Evolutionary conservation across 1,140 invertebrate species (phyloP).

Genomic region (Diuraphis noxia): DNA sequence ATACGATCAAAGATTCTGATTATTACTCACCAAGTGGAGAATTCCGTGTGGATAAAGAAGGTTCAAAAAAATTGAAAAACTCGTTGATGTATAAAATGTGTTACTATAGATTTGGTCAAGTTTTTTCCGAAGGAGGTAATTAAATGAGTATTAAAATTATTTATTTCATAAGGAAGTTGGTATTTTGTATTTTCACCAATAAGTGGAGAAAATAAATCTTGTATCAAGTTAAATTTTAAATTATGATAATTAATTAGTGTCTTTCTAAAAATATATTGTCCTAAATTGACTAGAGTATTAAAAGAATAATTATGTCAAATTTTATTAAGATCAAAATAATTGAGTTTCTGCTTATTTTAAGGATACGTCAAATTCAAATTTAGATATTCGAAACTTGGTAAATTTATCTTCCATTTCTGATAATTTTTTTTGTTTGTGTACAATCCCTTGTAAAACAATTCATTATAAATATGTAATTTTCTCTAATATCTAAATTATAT

Average conservation of each 20-base stretch:
- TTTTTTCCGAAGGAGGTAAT: slow-evolving; percentile 91
- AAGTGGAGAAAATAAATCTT: neutral
- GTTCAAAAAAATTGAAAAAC: slow-evolving; percentile 82
- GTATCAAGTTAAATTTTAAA: neutral
- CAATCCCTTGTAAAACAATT: neutral
- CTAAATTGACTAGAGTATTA: neutral
- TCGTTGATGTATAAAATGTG: slow-evolving; percentile 97
- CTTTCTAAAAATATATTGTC: neutral
- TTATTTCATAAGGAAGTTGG: neutral
- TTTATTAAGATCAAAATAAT: neutral
- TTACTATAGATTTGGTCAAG: slow-evolving; percentile 90
- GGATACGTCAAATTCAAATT: neutral
- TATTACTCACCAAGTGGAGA: slow-evolving; percentile 94
- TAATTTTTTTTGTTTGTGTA: neutral
- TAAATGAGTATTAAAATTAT: neutral
- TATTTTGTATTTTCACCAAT: neutral
- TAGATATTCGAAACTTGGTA: neutral
- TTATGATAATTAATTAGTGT: neutral
- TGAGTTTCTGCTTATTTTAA: neutral
- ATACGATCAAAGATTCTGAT: slow-evolving; percentile 95
- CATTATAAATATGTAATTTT: neutral
- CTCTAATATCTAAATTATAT: neutral
- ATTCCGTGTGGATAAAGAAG: slow-evolving; percentile 91
- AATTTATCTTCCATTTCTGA: neutral
- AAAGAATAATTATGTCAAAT: neutral